Evolutionary conservation across 2,113 vertebrate genomes (phyloP).

Genomic region (Megaceryle torquata): DNA sequence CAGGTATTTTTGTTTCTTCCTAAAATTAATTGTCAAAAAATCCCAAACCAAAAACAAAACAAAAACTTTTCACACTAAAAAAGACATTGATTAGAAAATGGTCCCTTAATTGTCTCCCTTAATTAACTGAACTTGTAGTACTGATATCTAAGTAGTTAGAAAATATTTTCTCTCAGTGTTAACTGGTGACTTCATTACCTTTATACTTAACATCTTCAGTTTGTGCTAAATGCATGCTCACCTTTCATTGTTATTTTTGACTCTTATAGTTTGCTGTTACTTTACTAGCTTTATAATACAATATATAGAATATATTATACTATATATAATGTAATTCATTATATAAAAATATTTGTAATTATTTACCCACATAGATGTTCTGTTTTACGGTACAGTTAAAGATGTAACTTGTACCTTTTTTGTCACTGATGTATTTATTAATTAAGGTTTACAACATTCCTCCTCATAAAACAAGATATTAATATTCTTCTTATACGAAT

Average conservation of each 20-base stretch:
- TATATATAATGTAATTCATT: too few relatives aligned
- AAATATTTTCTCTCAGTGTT: not conserved
- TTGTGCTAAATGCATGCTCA: not conserved
- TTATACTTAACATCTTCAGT: not conserved
- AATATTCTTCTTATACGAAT: slow-evolving; percentile 14
- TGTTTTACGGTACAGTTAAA: not conserved
- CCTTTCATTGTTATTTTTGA: not conserved
- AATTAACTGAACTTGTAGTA: not conserved
- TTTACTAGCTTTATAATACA: not conserved
- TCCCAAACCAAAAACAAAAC: not conserved
- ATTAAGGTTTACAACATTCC: not conserved
- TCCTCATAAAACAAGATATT: slow-evolving; percentile 26
- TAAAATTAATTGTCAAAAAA: not conserved
- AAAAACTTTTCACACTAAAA: not conserved
- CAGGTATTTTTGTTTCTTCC: not conserved
- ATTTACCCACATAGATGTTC: not conserved
- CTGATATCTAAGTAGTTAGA: not conserved
- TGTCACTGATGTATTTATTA: not conserved
- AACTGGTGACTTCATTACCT: not conserved
- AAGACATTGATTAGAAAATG: not conserved
- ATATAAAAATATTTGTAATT: too few relatives aligned
- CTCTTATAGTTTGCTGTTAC: not conserved
- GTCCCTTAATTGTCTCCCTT: not conserved
- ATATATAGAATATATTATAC: too few relatives aligned
- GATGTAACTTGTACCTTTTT: not conserved